Base-by-base conservation (phyloP, 1,140 invertebrate species). In the Amyelois transitella region DNA sequence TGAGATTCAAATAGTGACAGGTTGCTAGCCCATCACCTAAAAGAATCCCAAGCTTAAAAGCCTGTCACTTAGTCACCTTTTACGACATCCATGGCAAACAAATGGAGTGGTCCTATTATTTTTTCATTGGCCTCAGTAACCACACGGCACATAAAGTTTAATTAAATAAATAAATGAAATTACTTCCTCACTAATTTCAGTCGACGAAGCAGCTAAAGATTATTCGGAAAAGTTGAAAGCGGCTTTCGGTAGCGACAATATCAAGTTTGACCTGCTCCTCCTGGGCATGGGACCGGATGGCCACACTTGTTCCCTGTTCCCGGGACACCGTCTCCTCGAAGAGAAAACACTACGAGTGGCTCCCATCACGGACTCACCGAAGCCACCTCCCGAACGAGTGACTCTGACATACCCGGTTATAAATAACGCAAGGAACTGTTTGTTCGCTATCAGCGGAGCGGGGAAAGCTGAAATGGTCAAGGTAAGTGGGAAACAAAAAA, bases 261-360 rank as follows among this genome's bases (percentile, higher is more conserved):
- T 96, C 93, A 43, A 86, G 85, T 98, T 99, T 87, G 96, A 99
- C 85, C 72, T 98, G 14, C 83, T 99, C 1, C 84, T 99, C 6
- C 84, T 99, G 10, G 98, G 99, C 17, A 94, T 99, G 91, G 99
- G 99, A 0, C 98, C 97, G 12, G 99, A 99, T 90, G 99, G 99
- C 0, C 99, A 99, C 81, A 99, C 98, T 0, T 99, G 98, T 72
- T 99, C 98, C 0, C 84, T 99, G 7, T 99, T 99, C 88, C 99
- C 99, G 0, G 92, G 91, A 25, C 97, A 99, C 88, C 81, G 87
- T 5, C 75, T 95, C 4, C 81, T 97, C 0, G 75, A 93, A 1
- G 95, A 95, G 71, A 89, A 72, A 0, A 81, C 75, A 12, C 72
- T 91, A 2, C 95, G 96, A 91, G 94, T 99, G 3, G 95, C 95